Evolutionary conservation across 92 coral and sea anemone species (phyloP).

Genomic region (Phenganax marumi): DNA sequence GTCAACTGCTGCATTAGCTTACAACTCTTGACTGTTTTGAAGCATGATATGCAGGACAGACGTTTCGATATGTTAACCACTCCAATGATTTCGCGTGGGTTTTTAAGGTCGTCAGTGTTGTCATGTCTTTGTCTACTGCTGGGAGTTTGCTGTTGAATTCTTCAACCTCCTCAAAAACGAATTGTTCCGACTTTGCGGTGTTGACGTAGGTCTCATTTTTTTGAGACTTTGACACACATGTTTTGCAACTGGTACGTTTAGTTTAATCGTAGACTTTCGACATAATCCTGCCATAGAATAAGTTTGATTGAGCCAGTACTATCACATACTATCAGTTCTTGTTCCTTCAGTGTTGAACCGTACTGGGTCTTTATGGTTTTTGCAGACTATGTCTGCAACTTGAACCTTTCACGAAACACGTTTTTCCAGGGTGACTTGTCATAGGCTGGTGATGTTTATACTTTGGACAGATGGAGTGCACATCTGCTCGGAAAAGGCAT

Average conservation of each 20-base stretch:
- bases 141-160: not conserved
- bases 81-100: constrained; percentile 60
- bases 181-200: constrained; percentile 17
- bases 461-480: not conserved
- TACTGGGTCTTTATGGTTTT: constrained; percentile 14
- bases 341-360: not conserved
- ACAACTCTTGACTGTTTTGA: constrained; percentile 51
- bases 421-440: constrained; percentile 15
- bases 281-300: not conserved
- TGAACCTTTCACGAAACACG: constrained; percentile 12
- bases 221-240: not conserved
- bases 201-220: not conserved
- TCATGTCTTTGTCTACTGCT: not conserved
- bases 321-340: not conserved
- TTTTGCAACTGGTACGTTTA: constrained; percentile 5
- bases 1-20: constrained; percentile 47
- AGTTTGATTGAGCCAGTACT: not conserved
- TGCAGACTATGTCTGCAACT: constrained; percentile 10
- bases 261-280: not conserved
- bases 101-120: constrained; percentile 35
- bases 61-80: constrained; percentile 51
- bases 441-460: constrained; percentile 6
- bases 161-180: constrained; percentile 4
- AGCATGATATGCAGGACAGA: constrained; percentile 50
- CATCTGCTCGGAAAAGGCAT: constrained; percentile 1